These are phyloP conservation scores for Semicossyphus pulcher DNA, from an alignment of 2,113 vertebrate genomes.

Conservation along the genomic window DNA sequence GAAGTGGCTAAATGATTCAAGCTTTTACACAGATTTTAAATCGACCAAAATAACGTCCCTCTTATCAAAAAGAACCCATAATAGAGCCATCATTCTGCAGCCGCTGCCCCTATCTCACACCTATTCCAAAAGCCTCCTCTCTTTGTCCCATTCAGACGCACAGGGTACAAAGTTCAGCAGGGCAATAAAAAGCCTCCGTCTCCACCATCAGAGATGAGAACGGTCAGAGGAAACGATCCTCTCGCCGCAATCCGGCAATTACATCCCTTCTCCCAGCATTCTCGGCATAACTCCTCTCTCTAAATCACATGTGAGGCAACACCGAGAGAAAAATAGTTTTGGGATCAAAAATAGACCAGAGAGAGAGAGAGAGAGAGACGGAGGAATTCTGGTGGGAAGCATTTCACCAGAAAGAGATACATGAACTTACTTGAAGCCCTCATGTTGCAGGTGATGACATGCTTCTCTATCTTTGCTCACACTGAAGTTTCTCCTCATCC, in stretches of 20 bases:
- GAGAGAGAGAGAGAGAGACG: not conserved
- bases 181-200: constrained; percentile 55
- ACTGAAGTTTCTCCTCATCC: constrained; percentile 48
- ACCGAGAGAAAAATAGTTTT: constrained; percentile 8
- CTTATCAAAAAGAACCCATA: not conserved
- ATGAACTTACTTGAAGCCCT: constrained; percentile 74
- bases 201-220: constrained; percentile 61
- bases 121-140: constrained; percentile 34
- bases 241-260: constrained; percentile 72
- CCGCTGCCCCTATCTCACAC: not conserved
- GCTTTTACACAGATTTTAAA: too few relatives aligned
- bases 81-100: not conserved
- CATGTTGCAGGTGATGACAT: constrained; percentile 64
- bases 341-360: constrained; percentile 50
- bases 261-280: constrained; percentile 68
- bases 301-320: constrained; percentile 57
- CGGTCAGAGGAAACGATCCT: constrained; percentile 61
- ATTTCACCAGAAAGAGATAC: not conserved
- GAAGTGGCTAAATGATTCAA: not conserved
- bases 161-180: constrained; percentile 60
- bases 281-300: constrained; percentile 60
- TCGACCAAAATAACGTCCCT: not conserved
- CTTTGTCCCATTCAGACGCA: constrained; percentile 25
- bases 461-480: constrained; percentile 43
- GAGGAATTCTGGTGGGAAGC: not conserved